Conservation (phyloP, 2,888 invertebrate species). For the Folsomia candida region DNA sequence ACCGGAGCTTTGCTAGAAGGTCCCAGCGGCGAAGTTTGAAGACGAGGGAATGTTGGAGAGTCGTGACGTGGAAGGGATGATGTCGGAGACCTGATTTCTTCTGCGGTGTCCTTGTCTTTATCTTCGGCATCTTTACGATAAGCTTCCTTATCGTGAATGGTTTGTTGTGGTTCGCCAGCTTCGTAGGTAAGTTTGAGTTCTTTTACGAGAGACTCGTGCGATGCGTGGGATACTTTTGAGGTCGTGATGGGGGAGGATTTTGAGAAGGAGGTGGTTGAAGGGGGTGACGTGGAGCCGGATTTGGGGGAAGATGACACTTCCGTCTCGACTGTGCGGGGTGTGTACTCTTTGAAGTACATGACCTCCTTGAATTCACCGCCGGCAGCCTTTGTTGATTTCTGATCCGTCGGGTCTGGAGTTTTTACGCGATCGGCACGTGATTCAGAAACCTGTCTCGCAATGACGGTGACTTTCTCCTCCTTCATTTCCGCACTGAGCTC, state of each 20-base stretch:
- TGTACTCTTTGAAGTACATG: constrained; percentile 41
- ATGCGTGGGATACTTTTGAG: constrained; percentile 31
- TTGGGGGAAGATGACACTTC: constrained; percentile 23
- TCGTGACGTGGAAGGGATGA: neutral
- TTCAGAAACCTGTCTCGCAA: constrained; percentile 14
- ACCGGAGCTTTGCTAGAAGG: neutral
- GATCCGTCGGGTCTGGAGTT: neutral
- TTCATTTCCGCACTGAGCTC: neutral
- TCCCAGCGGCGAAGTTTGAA: too few species aligned
- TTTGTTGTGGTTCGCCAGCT: constrained; percentile 18
- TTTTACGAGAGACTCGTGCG: constrained; percentile 38
- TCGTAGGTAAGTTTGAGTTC: constrained; percentile 45
- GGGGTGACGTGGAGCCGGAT: constrained; percentile 36
- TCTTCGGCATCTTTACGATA: constrained; percentile 11
- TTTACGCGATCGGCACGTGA: too few species aligned
- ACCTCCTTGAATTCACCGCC: constrained; percentile 23
- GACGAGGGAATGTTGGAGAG: neutral
- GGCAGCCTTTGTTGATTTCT: neutral
- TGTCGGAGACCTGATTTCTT: too few species aligned
- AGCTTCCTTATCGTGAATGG: constrained; percentile 13
- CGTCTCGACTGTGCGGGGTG: constrained; percentile 28
- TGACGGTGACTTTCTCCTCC: constrained; percentile 1
- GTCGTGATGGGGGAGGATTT: constrained; percentile 40
- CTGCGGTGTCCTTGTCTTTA: constrained; percentile 14
- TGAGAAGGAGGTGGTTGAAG: constrained; percentile 40